Base-by-base conservation (phyloP, 1,140 invertebrate genomes). In the Drosophila subobscura region DNA sequence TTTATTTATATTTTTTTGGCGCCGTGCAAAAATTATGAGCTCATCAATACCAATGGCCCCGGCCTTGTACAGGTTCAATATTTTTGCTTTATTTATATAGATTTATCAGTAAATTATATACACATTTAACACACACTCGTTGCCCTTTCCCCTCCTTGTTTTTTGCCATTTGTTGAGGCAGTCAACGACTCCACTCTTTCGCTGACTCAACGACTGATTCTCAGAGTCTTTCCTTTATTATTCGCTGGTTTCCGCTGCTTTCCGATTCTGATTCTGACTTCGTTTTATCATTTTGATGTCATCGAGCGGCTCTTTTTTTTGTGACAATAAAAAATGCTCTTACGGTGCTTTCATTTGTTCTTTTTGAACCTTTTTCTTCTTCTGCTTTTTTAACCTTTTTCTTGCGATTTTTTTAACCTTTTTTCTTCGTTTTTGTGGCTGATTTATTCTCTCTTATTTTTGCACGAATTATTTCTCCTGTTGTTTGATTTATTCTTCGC, bases 241-340 rank as follows among this genome's bases (percentile, higher is more conserved):
- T 71, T 58, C 45, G 16, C 16, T 20, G 16, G 16, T 56, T 60
- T 73, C 51, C 42, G 41, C 52, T 56, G 55, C 49, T 44, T 66
- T 33, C 29, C 3, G 29, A 8, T 63, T 52, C 42, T 59, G 16
- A 29, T 63, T 59, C 63, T 74, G 70, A 37, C 33, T 55, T 71
- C 56, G 59, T 77, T 85, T 77, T 77, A 70, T 73, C 67, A 80
- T 86, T 68, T 79, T 75, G 66, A 63, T 64, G 78, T 60, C 77
- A 76, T 75, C 73, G 55, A 86, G 72, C 80, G 80, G 79, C 68
- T 20, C 16, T 20, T 74, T 74, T 47, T 68, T 70, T 50, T 67
- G 61, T 68, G 66, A 44, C 56, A 50, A 73, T 77, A 83, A 56
- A 68, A 71, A 58, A 73, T 51, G 65, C 59, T 70, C 56, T 78